These are phyloP conservation scores for Eubasilissa splendida DNA, from an alignment of 2,888 invertebrate species.

Conservation along the genomic window DNA sequence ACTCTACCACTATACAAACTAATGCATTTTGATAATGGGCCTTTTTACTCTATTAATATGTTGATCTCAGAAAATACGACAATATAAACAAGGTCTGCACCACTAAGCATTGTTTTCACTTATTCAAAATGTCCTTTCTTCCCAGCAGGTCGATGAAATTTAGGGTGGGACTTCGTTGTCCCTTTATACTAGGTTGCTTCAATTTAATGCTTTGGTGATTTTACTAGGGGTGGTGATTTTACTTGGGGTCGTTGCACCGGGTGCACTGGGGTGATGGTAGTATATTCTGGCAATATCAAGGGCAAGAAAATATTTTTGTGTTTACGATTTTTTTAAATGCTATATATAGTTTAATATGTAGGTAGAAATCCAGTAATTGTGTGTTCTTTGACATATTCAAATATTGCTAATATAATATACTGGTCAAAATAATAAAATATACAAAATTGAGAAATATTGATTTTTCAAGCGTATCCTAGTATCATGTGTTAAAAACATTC, in stretches of 20 bases:
- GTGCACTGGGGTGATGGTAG: neutral
- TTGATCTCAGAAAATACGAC: neutral
- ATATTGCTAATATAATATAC: too few relatives aligned
- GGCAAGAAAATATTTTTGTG: neutral
- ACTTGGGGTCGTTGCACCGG: slow-evolving; percentile 22
- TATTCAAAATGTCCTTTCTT: neutral
- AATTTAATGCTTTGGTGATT: slow-evolving; percentile 1
- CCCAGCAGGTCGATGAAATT: neutral
- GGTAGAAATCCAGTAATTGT: too few relatives aligned
- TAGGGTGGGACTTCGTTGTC: neutral
- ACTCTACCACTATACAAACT: too few relatives aligned
- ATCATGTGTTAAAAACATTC: too few relatives aligned
- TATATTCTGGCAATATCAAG: neutral
- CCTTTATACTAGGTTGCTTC: neutral
- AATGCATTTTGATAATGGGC: too few relatives aligned
- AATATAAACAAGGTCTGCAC: neutral
- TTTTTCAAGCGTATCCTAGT: too few relatives aligned
- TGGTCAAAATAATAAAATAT: too few relatives aligned
- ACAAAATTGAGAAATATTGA: too few relatives aligned
- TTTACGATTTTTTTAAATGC: too few relatives aligned
- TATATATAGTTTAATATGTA: too few relatives aligned
- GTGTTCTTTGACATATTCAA: too few relatives aligned
- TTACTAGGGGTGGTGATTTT: neutral
- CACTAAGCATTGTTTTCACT: neutral
- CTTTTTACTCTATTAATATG: neutral